These are phyloP conservation scores for Meriones unguiculatus DNA, from an alignment of 2,113 vertebrate genomes.

Conservation along the genomic window DNA sequence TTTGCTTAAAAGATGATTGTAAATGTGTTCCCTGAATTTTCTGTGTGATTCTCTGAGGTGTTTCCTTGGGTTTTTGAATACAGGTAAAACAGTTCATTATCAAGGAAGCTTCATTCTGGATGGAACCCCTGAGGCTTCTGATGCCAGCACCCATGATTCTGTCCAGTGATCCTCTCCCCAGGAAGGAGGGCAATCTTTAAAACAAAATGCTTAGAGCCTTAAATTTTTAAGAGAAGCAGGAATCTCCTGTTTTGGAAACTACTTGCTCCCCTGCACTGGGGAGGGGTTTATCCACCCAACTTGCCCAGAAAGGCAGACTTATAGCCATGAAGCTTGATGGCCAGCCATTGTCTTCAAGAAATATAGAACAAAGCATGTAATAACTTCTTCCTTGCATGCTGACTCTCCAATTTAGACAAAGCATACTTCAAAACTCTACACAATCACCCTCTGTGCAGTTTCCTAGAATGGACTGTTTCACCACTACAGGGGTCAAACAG, in stretches of 20 bases:
- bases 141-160: not conserved
- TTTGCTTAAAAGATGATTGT: not conserved
- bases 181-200: constrained; percentile 1
- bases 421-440: constrained; percentile 20
- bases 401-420: constrained; percentile 62
- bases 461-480: not conserved
- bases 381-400: constrained; percentile 36
- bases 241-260: constrained; percentile 16
- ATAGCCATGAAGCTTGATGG: constrained; percentile 52
- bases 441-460: constrained; percentile 25
- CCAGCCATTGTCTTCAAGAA: constrained; percentile 26
- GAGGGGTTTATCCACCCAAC: not conserved
- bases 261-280: not conserved
- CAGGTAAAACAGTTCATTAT: not conserved
- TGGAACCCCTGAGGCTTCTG: not conserved
- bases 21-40: not conserved
- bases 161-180: not conserved
- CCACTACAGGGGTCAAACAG: not conserved
- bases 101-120: not conserved
- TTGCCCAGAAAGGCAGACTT: constrained; percentile 25
- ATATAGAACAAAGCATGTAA: constrained; percentile 3
- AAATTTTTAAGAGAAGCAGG: constrained; percentile 62
- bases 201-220: constrained; percentile 12
- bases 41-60: not conserved
- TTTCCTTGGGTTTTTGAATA: not conserved